Base-by-base conservation (phyloP, 2,888 invertebrate species). In the Cryptosula pallasiana region DNA sequence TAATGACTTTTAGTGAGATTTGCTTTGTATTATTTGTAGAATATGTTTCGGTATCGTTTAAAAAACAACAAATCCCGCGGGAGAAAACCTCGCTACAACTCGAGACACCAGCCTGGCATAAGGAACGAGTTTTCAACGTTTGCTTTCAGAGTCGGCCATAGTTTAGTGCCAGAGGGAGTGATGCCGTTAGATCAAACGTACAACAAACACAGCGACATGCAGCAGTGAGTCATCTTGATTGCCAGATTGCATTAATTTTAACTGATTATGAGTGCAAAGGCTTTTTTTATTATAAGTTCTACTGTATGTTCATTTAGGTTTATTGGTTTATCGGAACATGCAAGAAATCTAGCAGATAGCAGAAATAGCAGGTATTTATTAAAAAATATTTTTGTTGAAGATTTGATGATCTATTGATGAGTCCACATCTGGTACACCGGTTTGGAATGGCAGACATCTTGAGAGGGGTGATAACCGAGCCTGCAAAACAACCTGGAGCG, bases 111-210 rank as follows among this genome's bases (percentile, higher is more conserved):
- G 32, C 63, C 63, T 32, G 63, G 36, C 16, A 54, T 70, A 2
- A 34, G 70, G 3, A 70, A 36, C 70, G 70, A 70, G 70, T 70
- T 70, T 54, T 2, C 70, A 2, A 45, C 70, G 2, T 36, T 36
- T 54, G 35, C 70, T 2, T 70, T 70, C 45, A 9, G 70, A 36
- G 36, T 54, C 13, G 70, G 70, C 5, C 70, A 70, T 36, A 70
- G 45, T 36, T 23, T 70, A 3, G 63, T 63, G 13, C 63, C 63
- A 5, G 63, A 63, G 27, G 63, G 63, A 9, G 9, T 63, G 29
- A 27, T 34, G 32, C 63, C 63, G n/a, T 25, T 27, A 23, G 34
- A 63, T 32, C 29, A 27, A 5, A 32, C 25, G 25, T 63, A 63
- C 27, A 32, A 27, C 27, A 63, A 34, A 5, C 63, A 63, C n/a